A percentile compares a stretch with the other conserved stretches of the same genome.
Evolutionary conservation across 2,113 vertebrate species (phyloP).

Genomic region (Ellobius talpinus): DNA sequence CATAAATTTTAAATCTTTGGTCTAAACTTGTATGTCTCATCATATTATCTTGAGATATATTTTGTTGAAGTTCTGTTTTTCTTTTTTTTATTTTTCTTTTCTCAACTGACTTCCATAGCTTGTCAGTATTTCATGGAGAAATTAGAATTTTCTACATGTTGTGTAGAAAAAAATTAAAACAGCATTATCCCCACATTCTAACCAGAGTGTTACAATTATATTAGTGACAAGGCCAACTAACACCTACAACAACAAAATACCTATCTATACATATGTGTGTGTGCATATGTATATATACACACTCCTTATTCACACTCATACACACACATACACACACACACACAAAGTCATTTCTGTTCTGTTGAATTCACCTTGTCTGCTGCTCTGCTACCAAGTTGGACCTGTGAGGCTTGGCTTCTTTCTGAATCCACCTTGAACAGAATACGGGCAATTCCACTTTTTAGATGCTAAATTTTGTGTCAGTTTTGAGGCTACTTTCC

Average conservation of each 20-base stretch:
- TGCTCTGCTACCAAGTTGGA: neutral
- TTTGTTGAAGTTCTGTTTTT: conserved; percentile 64
- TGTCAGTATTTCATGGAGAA: conserved; percentile 10
- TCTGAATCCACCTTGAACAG: neutral
- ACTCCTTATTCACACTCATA: neutral
- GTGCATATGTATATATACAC: neutral
- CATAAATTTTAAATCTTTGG: conserved; percentile 66
- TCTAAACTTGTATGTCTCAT: conserved; percentile 52
- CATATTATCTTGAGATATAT: conserved; percentile 53
- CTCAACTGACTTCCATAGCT: neutral
- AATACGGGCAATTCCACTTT: neutral
- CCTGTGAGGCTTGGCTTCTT: neutral
- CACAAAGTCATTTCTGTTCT: neutral
- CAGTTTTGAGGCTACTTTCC: neutral
- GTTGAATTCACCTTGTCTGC: neutral
- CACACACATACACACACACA: neutral
- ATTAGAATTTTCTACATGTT: neutral
- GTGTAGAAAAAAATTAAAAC: neutral
- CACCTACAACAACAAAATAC: neutral
- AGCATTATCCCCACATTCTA: neutral
- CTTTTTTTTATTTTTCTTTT: neutral
- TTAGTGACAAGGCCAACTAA: neutral
- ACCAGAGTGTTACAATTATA: neutral
- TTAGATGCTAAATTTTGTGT: neutral
- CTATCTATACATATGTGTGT: no score